A percentile compares a stretch with the other conserved stretches of the same genome.
Evolutionary conservation across 2,888 invertebrate genomes (phyloP).

Genomic region (Amiota mariae): DNA sequence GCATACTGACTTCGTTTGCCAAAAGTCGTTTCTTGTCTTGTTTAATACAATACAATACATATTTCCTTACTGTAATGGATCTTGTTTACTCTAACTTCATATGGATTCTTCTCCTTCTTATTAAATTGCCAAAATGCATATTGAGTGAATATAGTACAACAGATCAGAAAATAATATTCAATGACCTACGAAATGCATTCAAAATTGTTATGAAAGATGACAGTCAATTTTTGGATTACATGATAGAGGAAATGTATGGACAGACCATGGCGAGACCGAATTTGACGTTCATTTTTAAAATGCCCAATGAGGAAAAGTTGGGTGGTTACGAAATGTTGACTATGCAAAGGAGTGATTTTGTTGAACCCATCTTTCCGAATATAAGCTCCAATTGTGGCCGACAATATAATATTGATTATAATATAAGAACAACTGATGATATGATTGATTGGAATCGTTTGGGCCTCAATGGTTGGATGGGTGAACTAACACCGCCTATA

Average conservation of each 20-base stretch:
- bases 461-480: slow-evolving; percentile 70
- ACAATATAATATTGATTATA: neutral
- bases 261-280: slow-evolving; percentile 53
- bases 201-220: slow-evolving; percentile 59
- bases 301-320: slow-evolving; percentile 51
- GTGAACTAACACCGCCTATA: slow-evolving; percentile 50
- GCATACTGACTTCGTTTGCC: neutral
- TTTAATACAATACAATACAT: neutral
- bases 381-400: slow-evolving; percentile 40
- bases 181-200: slow-evolving; percentile 66
- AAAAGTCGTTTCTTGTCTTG: neutral
- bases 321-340: slow-evolving; percentile 47
- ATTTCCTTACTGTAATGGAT: neutral
- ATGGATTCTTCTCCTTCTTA: neutral
- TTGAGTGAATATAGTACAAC: too few relatives aligned
- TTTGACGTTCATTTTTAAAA: slow-evolving; percentile 63
- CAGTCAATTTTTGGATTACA: slow-evolving; percentile 51
- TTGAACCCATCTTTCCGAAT: slow-evolving; percentile 69
- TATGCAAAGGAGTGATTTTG: slow-evolving; percentile 67
- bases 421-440: slow-evolving; percentile 18
- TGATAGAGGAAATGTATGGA: slow-evolving; percentile 69
- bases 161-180: slow-evolving; percentile 40
- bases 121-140: too few relatives aligned
- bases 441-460: slow-evolving; percentile 60
- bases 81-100: neutral